Evolutionary conservation across 2,797 vertebrate genomes (phyloP), one percentile per base, ranked within the genome.

Genomic region (Rachycentron canadum): DNA sequence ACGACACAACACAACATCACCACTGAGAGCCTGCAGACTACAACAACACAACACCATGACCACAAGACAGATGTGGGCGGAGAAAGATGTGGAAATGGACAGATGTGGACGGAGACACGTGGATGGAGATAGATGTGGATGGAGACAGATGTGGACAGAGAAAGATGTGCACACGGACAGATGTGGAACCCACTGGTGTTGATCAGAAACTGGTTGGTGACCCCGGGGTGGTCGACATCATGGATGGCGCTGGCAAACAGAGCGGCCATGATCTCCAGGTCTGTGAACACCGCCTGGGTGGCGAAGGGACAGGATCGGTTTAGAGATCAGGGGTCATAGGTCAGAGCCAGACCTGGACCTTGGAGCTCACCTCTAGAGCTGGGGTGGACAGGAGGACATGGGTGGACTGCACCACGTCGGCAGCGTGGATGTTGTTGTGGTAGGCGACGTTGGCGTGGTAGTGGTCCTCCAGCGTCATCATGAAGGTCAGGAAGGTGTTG

Each of bases 121-220:
- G n/a, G n/a, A n/a, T n/a, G n/a, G n/a, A 40, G 11, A 13, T 4
- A 40, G 13, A 40, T 13, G 13, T 40, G 40, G 4, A n/a, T 40
- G 40, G 4, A 23, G 4, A 26, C 19, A n/a, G 45, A 16, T 64
- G 41, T 56, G 34, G 3, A 52, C 19, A 74, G 50, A 69, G n/a
- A n/a, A n/a, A n/a, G n/a, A n/a, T n/a, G n/a, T 32, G 32, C 32
- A 7, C 17, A 45, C 16, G 19, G 41, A 55, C 23, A 26, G 5
- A 52, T 43, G 12, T 23, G 32, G 12, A 71, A 88, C 96, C 83
- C 93, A 99, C 97, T 97, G 82, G 97, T 98, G 92, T 98, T 98
- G 85, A 99, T 97, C 84, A 98, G 95, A 83, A 98, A 99, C 92
- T 98, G 97, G 91, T 98, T 99, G 82, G 97, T 97, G 60, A 98